Evolutionary conservation across 2,113 vertebrate species (phyloP).

Genomic region (Pterocles orientalis): DNA sequence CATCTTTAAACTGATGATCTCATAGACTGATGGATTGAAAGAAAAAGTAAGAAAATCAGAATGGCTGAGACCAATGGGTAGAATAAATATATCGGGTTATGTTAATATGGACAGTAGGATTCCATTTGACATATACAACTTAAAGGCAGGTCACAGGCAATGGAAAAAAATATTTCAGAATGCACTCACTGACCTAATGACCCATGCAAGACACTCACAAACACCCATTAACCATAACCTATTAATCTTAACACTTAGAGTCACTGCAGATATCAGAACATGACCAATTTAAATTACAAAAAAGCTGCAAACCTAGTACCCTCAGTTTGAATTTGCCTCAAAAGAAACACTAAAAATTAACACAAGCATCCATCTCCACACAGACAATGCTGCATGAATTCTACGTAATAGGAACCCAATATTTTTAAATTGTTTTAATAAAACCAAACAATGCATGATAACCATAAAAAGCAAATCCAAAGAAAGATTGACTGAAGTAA

Average conservation of each 20-base stretch:
- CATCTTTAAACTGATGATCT: not conserved
- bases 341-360: not conserved
- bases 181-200: not conserved
- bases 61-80: not conserved
- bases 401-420: not conserved
- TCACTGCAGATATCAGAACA: not conserved
- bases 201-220: not conserved
- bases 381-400: not conserved
- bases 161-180: not conserved
- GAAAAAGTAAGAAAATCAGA: not conserved
- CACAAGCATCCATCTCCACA: not conserved
- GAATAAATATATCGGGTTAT: not conserved
- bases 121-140: not conserved
- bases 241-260: not conserved
- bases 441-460: not conserved
- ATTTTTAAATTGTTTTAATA: not conserved
- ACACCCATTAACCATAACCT: not conserved
- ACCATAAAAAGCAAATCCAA: not conserved
- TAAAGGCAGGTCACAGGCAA: not conserved
- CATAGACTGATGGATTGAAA: not conserved
- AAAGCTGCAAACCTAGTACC: not conserved
- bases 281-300: not conserved
- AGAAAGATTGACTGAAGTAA: not conserved
- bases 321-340: not conserved
- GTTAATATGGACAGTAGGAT: not conserved